Evolutionary conservation across 1,140 invertebrate genomes (phyloP).

Genomic region (Brachionus plicatilis): DNA sequence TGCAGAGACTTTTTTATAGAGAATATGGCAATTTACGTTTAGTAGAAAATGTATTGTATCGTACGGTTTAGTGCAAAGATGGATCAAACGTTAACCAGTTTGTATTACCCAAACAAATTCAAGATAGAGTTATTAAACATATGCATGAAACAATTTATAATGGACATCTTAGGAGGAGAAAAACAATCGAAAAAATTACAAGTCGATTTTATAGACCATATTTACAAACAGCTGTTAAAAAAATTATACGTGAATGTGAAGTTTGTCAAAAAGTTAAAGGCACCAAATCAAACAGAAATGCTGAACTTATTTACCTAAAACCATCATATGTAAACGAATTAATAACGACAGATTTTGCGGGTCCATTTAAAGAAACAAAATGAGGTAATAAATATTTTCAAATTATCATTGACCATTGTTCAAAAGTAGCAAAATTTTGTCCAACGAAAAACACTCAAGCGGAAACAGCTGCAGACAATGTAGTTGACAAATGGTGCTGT

Average conservation of each 20-base stretch:
- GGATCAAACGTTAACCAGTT: not conserved
- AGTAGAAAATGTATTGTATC: not conserved
- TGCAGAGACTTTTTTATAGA: not conserved
- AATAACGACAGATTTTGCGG: slow-evolving; percentile 42
- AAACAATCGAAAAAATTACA: not conserved
- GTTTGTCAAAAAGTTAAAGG: slow-evolving; percentile 38
- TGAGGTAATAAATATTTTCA: slow-evolving; percentile 48
- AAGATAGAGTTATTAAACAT: not conserved
- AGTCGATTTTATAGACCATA: slow-evolving; percentile 1
- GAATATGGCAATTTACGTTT: slow-evolving; percentile 23
- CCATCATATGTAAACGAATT: not conserved
- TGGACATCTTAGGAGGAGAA: slow-evolving; percentile 19
- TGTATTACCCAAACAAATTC: not conserved
- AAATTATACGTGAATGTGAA: slow-evolving; percentile 32
- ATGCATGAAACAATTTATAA: slow-evolving; percentile 23
- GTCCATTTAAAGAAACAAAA: slow-evolving; percentile 42
- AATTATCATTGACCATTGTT: slow-evolving; percentile 51
- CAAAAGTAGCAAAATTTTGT: slow-evolving; percentile 51
- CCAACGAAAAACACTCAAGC: slow-evolving; percentile 50
- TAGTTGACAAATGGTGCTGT: slow-evolving; percentile 47
- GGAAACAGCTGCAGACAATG: slow-evolving; percentile 48
- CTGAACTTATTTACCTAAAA: not conserved
- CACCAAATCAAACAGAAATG: not conserved
- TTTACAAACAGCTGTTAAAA: not conserved
- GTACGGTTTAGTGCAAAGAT: not conserved